phyloP scores from a whole-genome alignment of 1,140 invertebrate species.

The Drosophila bipectinata region DNA sequence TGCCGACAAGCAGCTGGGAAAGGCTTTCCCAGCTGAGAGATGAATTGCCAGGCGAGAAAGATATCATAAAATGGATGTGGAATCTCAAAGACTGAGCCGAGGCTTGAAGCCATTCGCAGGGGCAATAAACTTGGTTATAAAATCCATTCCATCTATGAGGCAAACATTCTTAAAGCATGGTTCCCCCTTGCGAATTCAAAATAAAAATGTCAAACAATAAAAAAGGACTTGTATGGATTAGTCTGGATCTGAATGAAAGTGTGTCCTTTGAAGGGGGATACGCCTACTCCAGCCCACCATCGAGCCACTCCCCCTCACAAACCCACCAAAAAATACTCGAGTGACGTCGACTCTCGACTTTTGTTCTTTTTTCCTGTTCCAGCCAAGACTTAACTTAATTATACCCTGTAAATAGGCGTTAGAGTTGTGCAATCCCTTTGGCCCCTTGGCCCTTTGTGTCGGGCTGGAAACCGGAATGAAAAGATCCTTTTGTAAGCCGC shows the following conservation, averaged over 20 bases:
- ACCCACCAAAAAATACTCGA: neutral
- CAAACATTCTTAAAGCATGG: neutral
- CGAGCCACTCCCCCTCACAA: neutral
- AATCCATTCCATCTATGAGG: too few relatives aligned
- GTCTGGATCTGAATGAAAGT: conserved; percentile 20
- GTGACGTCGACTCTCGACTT: conserved; percentile 60
- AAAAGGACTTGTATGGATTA: conserved; percentile 12
- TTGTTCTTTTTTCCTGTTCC: conserved; percentile 61
- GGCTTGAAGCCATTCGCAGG: neutral
- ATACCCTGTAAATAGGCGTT: conserved; percentile 83
- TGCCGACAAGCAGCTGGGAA: conserved; percentile 37
- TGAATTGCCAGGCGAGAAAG: conserved; percentile 4
- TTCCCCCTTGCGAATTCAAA: neutral
- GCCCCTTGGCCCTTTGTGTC: conserved; percentile 34
- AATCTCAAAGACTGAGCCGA: neutral
- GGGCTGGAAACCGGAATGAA: conserved; percentile 2
- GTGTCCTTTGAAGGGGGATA: conserved; percentile 28
- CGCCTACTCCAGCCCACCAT: conserved; percentile 19
- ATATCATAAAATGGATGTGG: conserved; percentile 2
- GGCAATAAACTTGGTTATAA: too few relatives aligned
- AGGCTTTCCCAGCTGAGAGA: conserved; percentile 26
- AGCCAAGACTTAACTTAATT: conserved; percentile 80
- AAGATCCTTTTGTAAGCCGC: conserved; percentile 72
- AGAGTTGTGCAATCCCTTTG: conserved; percentile 75
- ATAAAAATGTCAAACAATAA: neutral